Conservation (phyloP, 2,797 vertebrate species). For the Hemitrygon akajei region DNA sequence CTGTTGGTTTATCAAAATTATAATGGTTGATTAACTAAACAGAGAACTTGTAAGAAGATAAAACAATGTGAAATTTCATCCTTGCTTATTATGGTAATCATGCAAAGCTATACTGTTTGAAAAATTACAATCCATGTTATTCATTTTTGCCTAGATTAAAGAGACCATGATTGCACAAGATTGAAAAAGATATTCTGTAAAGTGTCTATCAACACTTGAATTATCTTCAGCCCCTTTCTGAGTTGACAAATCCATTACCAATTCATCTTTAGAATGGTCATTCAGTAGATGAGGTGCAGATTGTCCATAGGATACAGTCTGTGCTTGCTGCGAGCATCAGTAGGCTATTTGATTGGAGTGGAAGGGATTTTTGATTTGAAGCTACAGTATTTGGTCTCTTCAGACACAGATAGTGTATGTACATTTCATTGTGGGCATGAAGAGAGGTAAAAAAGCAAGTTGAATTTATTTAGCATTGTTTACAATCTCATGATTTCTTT, state of each 20-base stretch:
- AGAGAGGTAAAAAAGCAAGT: no score
- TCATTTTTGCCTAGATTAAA: neutral
- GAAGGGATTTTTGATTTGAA: neutral
- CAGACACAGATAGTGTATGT: no score
- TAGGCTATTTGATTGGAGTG: neutral
- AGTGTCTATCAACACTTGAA: neutral
- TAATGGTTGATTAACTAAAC: conserved; percentile 27
- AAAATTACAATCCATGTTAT: neutral
- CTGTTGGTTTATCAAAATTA: neutral
- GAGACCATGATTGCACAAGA: neutral
- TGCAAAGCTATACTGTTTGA: neutral
- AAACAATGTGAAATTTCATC: neutral
- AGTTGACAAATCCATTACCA: neutral
- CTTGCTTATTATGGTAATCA: conserved; percentile 10
- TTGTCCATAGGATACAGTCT: neutral
- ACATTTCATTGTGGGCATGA: no score
- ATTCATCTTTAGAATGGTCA: neutral
- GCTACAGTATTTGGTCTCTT: no score
- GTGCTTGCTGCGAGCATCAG: neutral
- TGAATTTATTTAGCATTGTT: no score
- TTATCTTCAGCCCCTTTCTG: neutral
- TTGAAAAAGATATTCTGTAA: neutral
- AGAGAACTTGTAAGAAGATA: neutral
- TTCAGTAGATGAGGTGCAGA: neutral
- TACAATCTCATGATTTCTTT: no score